These are phyloP conservation scores for Aporophyla lueneburgensis DNA, from an alignment of 2,888 invertebrate genomes.

Conservation along the genomic window DNA sequence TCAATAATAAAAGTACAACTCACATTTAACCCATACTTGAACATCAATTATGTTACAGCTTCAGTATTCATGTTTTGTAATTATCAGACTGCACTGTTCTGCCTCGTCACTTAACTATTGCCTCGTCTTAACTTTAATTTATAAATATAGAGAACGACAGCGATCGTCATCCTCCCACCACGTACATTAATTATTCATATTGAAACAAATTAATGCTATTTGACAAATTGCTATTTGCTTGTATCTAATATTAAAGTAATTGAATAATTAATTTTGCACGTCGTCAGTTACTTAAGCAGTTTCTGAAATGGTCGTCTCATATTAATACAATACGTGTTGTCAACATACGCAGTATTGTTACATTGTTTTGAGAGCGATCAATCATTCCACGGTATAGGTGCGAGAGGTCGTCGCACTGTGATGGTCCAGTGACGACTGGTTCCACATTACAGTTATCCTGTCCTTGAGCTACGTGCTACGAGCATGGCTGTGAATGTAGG, in stretches of 20 bases:
- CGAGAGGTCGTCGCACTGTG: constrained; percentile 18
- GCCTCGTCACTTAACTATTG: too few species aligned
- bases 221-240: constrained; percentile 11
- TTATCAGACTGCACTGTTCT: too few species aligned
- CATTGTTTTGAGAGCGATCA: constrained; percentile 12
- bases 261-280: not conserved
- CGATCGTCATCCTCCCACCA: too few species aligned
- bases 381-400: not conserved
- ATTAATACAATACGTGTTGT: not conserved
- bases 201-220: not conserved
- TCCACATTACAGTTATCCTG: constrained; percentile 13
- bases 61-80: too few species aligned
- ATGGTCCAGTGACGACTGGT: constrained; percentile 14
- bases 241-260: not conserved
- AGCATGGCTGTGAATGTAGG: constrained; percentile 47
- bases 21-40: too few species aligned
- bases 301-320: not conserved
- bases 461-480: constrained; percentile 45
- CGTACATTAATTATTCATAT: too few species aligned
- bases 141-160: too few species aligned
- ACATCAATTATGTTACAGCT: too few species aligned
- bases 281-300: not conserved
- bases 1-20: too few species aligned
- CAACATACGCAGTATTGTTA: not conserved
- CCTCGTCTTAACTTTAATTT: too few species aligned